Evolutionary conservation across 92 coral and sea anemone genomes (phyloP).

Genomic region (Paragorgia papillata): DNA sequence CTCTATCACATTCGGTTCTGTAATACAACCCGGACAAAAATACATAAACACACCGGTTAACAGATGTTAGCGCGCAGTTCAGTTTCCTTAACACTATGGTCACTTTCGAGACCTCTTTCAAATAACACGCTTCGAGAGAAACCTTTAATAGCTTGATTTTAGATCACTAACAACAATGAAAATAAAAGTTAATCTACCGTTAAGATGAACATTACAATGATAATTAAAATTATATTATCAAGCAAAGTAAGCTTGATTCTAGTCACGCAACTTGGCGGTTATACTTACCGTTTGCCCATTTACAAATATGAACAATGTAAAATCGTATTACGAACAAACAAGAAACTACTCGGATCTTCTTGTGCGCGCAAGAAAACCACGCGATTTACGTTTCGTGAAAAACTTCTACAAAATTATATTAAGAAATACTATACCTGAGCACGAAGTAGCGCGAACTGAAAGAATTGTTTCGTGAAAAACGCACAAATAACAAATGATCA

Average conservation of each 20-base stretch:
- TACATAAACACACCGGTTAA: conserved; percentile 6
- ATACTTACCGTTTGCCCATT: no score
- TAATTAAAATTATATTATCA: no score
- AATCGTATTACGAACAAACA: no score
- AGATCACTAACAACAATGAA: no score
- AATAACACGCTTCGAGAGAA: no score
- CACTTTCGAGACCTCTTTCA: neutral
- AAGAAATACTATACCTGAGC: conserved; percentile 37
- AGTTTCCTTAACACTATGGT: neutral
- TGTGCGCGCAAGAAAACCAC: neutral
- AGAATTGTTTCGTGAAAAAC: neutral
- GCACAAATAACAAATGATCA: neutral
- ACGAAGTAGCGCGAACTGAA: conserved; percentile 14
- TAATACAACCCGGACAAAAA: conserved; percentile 8
- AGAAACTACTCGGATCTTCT: no score
- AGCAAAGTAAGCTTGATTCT: neutral
- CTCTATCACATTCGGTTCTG: conserved; percentile 41
- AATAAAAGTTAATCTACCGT: no score
- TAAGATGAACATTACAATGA: no score
- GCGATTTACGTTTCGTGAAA: neutral
- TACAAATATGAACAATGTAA: no score
- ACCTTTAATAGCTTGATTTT: no score
- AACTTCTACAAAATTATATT: neutral
- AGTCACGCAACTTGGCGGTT: neutral
- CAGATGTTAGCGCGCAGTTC: neutral